These are phyloP conservation scores for Tribolium madens DNA, from an alignment of 1,140 invertebrate genomes.

Conservation along the genomic window DNA sequence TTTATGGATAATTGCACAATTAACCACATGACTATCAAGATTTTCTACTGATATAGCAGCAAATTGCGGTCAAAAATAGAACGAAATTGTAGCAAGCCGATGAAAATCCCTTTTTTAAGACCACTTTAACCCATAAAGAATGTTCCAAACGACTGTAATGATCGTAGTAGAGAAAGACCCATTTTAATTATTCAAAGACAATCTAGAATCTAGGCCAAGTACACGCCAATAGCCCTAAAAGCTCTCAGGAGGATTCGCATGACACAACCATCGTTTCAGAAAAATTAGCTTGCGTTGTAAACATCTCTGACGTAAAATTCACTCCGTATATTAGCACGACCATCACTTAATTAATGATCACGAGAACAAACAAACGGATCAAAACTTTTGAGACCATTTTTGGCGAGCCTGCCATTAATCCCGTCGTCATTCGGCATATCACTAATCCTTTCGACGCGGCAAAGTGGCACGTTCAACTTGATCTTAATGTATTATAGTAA, in stretches of 20 bases:
- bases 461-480: slow-evolving; percentile 28
- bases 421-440: slow-evolving; percentile 1
- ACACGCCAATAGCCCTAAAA: slow-evolving; percentile 38
- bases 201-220: slow-evolving; percentile 33
- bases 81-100: neutral
- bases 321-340: neutral
- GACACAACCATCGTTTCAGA: slow-evolving; percentile 14
- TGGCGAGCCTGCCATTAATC: slow-evolving; percentile 3
- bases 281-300: slow-evolving; percentile 3
- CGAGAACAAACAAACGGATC: slow-evolving; percentile 19
- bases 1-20: slow-evolving; percentile 1
- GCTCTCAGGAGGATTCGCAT: slow-evolving; percentile 24
- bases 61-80: neutral
- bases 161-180: slow-evolving; percentile 5
- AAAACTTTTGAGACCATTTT: slow-evolving; percentile 40
- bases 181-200: slow-evolving; percentile 43
- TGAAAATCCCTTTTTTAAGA: neutral
- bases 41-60: neutral
- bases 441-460: slow-evolving; percentile 22
- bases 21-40: neutral
- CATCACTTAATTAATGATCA: slow-evolving; percentile 24
- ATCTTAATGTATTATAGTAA: slow-evolving; percentile 24
- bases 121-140: neutral
- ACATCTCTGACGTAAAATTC: neutral
- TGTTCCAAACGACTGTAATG: slow-evolving; percentile 7